Percentiles rank a stretch among this genome's conserved stretches.
phyloP scores from a whole-genome alignment of 2,888 invertebrate genomes.

The Tanaodytes sp. region DNA sequence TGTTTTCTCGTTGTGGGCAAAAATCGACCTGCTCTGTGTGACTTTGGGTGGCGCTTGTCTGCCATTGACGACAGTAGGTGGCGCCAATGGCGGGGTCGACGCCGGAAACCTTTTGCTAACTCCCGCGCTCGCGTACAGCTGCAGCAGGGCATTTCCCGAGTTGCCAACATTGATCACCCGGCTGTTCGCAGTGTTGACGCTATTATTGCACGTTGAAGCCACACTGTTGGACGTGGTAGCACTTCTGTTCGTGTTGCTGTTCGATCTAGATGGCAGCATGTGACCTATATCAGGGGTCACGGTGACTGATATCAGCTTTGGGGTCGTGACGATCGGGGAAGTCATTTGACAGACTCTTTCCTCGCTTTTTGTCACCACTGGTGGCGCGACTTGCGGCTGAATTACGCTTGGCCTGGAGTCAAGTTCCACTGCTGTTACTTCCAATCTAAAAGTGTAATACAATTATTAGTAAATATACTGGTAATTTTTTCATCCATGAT shows the following conservation, averaged over 20 bases:
- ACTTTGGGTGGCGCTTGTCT: constrained; percentile 74
- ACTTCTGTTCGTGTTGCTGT: neutral
- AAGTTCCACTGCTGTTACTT: constrained; percentile 80
- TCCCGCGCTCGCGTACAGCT: constrained; percentile 66
- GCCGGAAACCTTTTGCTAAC: constrained; percentile 62
- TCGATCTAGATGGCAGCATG: constrained; percentile 66
- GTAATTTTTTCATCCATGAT: too few species aligned
- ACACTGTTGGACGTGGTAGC: constrained; percentile 47
- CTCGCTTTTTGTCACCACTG: constrained; percentile 66
- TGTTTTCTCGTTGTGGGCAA: constrained; percentile 78
- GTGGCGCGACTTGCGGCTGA: constrained; percentile 73
- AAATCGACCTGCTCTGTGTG: constrained; percentile 79
- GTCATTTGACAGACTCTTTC: constrained; percentile 58
- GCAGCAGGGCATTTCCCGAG: constrained; percentile 64
- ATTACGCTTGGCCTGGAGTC: constrained; percentile 73
- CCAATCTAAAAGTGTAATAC: constrained; percentile 74
- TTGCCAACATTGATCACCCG: constrained; percentile 68
- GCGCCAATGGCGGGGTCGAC: constrained; percentile 59
- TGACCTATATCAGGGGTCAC: constrained; percentile 74
- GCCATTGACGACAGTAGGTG: constrained; percentile 62
- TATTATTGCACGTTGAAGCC: constrained; percentile 29
- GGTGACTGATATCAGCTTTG: constrained; percentile 72
- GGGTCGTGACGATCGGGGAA: constrained; percentile 66
- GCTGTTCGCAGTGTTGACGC: constrained; percentile 58
- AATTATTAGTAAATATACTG: too few species aligned